Evolutionary conservation across 2,888 invertebrate species (phyloP).

Genomic region (Ichneumoninae sp.): DNA sequence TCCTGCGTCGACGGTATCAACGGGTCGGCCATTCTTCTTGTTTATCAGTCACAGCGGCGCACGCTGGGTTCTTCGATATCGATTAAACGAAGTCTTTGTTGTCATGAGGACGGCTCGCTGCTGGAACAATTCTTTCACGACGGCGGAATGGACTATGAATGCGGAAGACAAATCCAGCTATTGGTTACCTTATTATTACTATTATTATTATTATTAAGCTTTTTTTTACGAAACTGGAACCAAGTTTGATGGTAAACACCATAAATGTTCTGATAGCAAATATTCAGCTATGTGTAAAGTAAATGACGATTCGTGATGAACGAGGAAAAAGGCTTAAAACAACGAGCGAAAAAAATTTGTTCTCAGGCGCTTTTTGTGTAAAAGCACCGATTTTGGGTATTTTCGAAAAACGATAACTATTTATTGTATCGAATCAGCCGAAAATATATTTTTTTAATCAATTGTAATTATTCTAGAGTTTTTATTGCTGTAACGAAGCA

Average conservation of each 20-base stretch:
- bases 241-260: background rate
- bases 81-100: constrained; percentile 69
- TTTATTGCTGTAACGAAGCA: constrained; percentile 50
- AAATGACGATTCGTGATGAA: no score
- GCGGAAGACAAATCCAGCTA: background rate
- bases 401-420: no score
- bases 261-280: background rate
- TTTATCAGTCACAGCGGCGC: constrained; percentile 34
- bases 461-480: constrained; percentile 14
- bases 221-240: background rate
- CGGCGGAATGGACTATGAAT: background rate
- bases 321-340: no score
- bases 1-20: constrained; percentile 82
- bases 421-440: no score
- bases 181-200: background rate
- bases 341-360: no score
- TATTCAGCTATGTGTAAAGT: no score
- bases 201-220: background rate
- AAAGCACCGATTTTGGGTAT: no score
- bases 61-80: constrained; percentile 65
- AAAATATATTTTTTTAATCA: no score
- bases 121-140: background rate
- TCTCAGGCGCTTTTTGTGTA: no score
- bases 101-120: constrained; percentile 51
- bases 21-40: constrained; percentile 77